These are phyloP conservation scores for Ranitomeya imitator DNA, from an alignment of 2,113 vertebrate genomes.

Conservation along the genomic window DNA sequence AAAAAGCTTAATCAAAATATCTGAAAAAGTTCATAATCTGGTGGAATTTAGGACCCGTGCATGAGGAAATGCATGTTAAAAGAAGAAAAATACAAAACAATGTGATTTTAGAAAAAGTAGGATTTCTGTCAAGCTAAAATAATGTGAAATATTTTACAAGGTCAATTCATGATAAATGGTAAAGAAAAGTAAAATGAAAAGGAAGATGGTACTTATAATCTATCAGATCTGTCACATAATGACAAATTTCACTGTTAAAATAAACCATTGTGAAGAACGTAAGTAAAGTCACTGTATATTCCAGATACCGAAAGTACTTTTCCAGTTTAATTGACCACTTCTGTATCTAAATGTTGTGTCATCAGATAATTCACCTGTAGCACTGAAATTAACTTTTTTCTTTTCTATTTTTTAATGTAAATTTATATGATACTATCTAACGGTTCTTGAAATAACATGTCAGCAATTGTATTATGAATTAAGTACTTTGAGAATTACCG, in stretches of 20 bases:
- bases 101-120: not conserved
- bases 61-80: not conserved
- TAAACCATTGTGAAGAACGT: not conserved
- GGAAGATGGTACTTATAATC: constrained; percentile 19
- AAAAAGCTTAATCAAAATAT: not conserved
- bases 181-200: not conserved
- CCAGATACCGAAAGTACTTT: not conserved
- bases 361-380: constrained; percentile 12
- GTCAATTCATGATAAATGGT: constrained; percentile 5
- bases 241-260: constrained; percentile 34
- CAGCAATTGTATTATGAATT: constrained; percentile 28
- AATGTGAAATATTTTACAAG: constrained; percentile 26
- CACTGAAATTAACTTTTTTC: constrained; percentile 3
- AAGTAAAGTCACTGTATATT: not conserved
- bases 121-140: constrained; percentile 9
- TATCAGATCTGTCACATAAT: constrained; percentile 27
- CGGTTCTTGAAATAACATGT: constrained; percentile 4
- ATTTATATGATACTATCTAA: constrained; percentile 31
- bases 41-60: not conserved
- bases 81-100: constrained; percentile 8
- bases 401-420: not conserved
- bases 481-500: constrained; percentile 38
- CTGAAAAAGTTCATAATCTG: not conserved
- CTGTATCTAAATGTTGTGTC: not conserved
- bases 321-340: not conserved